These are phyloP conservation scores for Harmothoe impar DNA, from an alignment of 2,888 invertebrate species.

Conservation along the genomic window DNA sequence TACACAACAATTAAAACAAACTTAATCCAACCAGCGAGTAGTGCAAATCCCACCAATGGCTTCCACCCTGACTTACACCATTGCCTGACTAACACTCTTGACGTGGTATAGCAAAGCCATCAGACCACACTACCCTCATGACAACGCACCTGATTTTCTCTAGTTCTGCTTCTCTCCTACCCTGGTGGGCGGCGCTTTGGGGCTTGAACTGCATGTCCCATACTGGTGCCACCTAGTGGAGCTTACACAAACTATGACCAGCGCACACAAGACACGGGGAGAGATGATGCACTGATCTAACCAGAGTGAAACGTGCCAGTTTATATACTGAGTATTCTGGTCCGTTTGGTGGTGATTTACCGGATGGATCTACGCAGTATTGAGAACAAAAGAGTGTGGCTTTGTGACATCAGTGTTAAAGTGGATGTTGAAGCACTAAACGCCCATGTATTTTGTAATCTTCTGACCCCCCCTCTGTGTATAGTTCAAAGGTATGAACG, in stretches of 20 bases:
- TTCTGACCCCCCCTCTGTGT: background rate
- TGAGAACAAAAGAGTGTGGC: background rate
- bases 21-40: background rate
- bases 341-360: background rate
- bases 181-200: slow-evolving; percentile 13
- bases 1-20: background rate
- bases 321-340: background rate
- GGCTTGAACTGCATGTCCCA: slow-evolving; percentile 40
- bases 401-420: background rate
- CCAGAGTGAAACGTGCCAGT: background rate
- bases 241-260: slow-evolving; percentile 43
- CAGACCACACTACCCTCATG: background rate
- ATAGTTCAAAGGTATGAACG: background rate
- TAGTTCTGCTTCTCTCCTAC: background rate
- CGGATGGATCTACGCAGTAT: slow-evolving; percentile 34
- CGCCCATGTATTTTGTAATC: background rate
- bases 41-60: slow-evolving; percentile 19
- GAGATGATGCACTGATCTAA: background rate
- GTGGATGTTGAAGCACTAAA: background rate
- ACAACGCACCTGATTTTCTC: background rate
- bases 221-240: slow-evolving; percentile 44
- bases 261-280: background rate
- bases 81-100: background rate
- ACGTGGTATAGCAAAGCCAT: background rate
- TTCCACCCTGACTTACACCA: background rate